phyloP scores from a whole-genome alignment of 2,797 vertebrate genomes.

The Ctenopoma kingsleyae region DNA sequence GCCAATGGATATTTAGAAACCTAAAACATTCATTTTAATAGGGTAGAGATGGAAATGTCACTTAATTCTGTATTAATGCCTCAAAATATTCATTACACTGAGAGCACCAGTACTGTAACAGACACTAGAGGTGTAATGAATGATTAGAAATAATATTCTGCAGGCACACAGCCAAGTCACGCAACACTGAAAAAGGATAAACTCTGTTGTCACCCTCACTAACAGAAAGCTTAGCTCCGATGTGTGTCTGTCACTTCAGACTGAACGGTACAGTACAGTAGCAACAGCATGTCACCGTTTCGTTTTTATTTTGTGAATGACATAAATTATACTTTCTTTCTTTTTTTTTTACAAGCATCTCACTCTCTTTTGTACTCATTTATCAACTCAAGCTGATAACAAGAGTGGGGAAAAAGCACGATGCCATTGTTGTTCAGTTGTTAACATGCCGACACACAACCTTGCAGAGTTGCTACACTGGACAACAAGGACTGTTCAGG shows the following conservation, averaged over 20 bases:
- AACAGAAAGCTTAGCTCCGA: conserved; percentile 32
- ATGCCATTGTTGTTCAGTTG: conserved; percentile 12
- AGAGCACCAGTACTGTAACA: conserved; percentile 33
- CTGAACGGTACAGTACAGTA: conserved; percentile 13
- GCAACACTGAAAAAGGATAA: conserved; percentile 40
- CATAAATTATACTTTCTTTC: neutral
- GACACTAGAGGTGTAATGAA: conserved; percentile 46
- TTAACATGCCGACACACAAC: conserved; percentile 21
- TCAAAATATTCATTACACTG: conserved; percentile 61
- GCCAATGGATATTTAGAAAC: conserved; percentile 65
- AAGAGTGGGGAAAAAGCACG: neutral
- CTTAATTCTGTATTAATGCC: conserved; percentile 60
- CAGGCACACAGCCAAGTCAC: conserved; percentile 55
- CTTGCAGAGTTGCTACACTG: neutral
- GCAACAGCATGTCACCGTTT: too few relatives aligned
- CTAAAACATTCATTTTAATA: conserved; percentile 60
- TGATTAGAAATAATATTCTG: conserved; percentile 51
- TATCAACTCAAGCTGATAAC: conserved; percentile 20
- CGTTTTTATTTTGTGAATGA: neutral
- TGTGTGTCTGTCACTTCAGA: conserved; percentile 36
- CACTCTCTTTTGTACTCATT: neutral
- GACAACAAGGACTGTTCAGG: conserved; percentile 5
- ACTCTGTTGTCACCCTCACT: conserved; percentile 32
- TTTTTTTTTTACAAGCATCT: neutral
- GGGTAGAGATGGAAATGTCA: conserved; percentile 54